These are phyloP conservation scores for Drosophila grimshawi DNA, from an alignment of 1,140 invertebrate species.

Conservation along the genomic window DNA sequence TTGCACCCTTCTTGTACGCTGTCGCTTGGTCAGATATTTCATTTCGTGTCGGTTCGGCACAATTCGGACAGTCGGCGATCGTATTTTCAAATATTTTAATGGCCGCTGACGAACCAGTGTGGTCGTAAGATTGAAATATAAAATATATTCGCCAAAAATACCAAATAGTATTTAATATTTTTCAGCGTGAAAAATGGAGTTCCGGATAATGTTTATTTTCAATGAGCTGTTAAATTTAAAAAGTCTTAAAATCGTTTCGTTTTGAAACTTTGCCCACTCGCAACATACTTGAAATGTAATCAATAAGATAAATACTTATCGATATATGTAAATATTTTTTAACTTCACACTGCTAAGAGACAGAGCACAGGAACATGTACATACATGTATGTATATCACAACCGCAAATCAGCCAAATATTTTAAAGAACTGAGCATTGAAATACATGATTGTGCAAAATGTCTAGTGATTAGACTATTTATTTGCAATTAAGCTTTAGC, in stretches of 20 bases:
- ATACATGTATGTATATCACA: neutral
- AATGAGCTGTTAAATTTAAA: too few species aligned
- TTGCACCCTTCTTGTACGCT: slow-evolving; percentile 28
- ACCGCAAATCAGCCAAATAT: slow-evolving; percentile 22
- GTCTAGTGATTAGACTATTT: slow-evolving; percentile 82
- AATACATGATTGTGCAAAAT: slow-evolving; percentile 30
- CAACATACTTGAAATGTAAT: too few species aligned
- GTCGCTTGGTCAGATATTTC: slow-evolving; percentile 41
- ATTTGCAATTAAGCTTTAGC: slow-evolving; percentile 85
- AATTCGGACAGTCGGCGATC: neutral
- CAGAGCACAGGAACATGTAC: neutral
- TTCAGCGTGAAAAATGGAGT: neutral
- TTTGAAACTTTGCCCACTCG: too few species aligned
- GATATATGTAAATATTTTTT: neutral
- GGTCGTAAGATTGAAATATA: neutral
- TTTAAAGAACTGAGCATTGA: slow-evolving; percentile 19
- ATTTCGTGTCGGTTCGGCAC: slow-evolving; percentile 8
- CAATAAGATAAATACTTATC: neutral
- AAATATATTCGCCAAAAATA: neutral
- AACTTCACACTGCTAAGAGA: neutral
- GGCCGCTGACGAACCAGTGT: slow-evolving; percentile 10
- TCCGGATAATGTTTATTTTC: neutral
- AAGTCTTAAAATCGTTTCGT: too few species aligned
- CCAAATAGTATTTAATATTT: slow-evolving; percentile 2
- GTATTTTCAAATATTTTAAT: slow-evolving; percentile 13